Base-by-base conservation (phyloP, 2,797 vertebrate genomes). In the Meda fulgida region DNA sequence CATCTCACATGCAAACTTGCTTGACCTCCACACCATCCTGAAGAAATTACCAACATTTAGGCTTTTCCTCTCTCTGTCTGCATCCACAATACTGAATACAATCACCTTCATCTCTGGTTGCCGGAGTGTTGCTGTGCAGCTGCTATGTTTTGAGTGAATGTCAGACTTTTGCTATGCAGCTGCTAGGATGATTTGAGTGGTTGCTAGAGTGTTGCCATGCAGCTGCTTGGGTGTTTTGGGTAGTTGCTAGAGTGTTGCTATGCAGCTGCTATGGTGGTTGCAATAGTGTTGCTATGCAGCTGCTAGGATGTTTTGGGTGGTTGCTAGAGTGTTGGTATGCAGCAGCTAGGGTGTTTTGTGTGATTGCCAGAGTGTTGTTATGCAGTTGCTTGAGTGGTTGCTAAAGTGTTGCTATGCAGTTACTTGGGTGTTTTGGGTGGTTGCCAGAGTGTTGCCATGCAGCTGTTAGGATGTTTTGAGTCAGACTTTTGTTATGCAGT, bases 1-100 rank as follows among this genome's bases (percentile, higher is more conserved):
- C 85, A 80, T 77, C 65, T 77, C 72, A 83, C 66, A 79, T 38
- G 69, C 81, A 84, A 67, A 53, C 70, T 55, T 75, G 55, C 58
- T 51, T 53, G 51, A 78, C 29, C 53, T 75, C 55, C 58, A 38
- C 81, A 7, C 18, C 34, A 63, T 78, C 55, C 14, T 23, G 46
- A 34, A 60, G 7, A 67, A 58, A 80, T 60, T 3, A 46, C 7
- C 36, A 31, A 23, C n/a, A 53, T 51, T 80, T 36, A n/a, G 31
- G 29, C 43, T 5, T 5, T 34, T 29, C 18, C 26, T 80, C 40
- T 66, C 51, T 51, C 29, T 36, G 63, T 51, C 29, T 36, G 63
- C 34, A 16, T 77, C 51, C 51, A 38, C 72, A 23, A 31, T 34
- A 29, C 51, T 21, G 72, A 75, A n/a, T 46, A 29, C 40, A 46